These are phyloP conservation scores for Lipotes vexillifer DNA, from an alignment of 2,113 vertebrate species.

Conservation along the genomic window DNA sequence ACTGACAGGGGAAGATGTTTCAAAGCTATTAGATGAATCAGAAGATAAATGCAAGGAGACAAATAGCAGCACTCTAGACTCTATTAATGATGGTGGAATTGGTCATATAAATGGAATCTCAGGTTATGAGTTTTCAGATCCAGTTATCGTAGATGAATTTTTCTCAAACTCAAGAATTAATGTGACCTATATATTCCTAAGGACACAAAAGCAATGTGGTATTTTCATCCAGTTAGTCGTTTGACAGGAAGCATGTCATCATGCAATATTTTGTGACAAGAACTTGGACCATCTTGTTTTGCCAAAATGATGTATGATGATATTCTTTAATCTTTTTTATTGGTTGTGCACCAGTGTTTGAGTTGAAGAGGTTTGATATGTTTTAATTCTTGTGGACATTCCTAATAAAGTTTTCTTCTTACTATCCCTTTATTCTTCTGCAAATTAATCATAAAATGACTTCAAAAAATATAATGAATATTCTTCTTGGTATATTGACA, in stretches of 20 bases:
- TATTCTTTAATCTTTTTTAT: background rate
- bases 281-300: background rate
- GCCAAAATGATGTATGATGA: background rate
- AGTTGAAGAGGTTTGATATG: background rate
- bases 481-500: background rate
- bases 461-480: background rate
- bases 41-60: background rate
- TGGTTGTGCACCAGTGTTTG: background rate
- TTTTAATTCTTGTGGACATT: background rate
- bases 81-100: background rate
- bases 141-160: background rate
- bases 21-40: background rate
- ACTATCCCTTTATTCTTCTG: background rate
- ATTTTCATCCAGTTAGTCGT: background rate
- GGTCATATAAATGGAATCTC: background rate
- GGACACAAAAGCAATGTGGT: background rate
- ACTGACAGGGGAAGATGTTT: background rate
- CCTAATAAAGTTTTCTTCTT: background rate
- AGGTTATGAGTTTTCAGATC: background rate
- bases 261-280: background rate
- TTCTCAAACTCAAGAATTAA: background rate
- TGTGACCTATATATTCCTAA: background rate
- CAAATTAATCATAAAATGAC: background rate
- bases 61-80: background rate
- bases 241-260: background rate